These are phyloP conservation scores for Platycercus adscitus DNA, from an alignment of 2,113 vertebrate species.

Conservation along the genomic window DNA sequence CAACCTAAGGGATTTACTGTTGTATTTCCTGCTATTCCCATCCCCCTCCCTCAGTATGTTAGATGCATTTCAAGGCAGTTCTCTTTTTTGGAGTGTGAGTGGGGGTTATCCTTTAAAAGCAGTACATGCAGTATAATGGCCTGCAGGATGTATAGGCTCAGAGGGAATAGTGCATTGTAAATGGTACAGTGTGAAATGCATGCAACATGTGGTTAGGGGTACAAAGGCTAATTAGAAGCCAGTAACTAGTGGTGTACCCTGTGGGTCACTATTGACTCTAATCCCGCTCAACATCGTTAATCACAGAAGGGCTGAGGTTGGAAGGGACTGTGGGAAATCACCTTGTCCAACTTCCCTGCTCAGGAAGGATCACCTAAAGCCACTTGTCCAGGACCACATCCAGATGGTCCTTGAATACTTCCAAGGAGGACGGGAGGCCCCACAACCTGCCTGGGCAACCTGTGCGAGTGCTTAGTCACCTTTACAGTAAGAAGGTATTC, in stretches of 20 bases:
- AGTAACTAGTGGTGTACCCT: background rate
- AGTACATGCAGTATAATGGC: fast-evolving
- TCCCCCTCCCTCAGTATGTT: background rate
- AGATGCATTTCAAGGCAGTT: background rate
- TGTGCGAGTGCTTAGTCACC: background rate
- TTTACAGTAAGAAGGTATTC: background rate
- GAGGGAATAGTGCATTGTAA: fast-evolving
- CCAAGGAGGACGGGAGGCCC: background rate
- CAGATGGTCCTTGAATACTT: too few species aligned
- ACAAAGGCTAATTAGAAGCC: background rate
- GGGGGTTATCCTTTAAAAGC: background rate
- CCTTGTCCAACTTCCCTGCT: background rate
- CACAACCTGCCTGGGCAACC: background rate
- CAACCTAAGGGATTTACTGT: background rate
- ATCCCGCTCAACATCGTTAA: background rate
- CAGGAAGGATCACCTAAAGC: too few species aligned
- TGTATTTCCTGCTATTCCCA: background rate
- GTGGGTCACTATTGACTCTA: too few species aligned
- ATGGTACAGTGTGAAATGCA: fast-evolving
- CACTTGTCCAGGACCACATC: fast-evolving
- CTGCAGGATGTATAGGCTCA: background rate
- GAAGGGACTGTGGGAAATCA: background rate
- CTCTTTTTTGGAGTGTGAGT: background rate
- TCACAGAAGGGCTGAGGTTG: background rate
- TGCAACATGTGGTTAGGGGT: fast-evolving